These are phyloP conservation scores for Rousettus madagascariensis DNA, from an alignment of 2,797 vertebrate species.

Conservation along the genomic window DNA sequence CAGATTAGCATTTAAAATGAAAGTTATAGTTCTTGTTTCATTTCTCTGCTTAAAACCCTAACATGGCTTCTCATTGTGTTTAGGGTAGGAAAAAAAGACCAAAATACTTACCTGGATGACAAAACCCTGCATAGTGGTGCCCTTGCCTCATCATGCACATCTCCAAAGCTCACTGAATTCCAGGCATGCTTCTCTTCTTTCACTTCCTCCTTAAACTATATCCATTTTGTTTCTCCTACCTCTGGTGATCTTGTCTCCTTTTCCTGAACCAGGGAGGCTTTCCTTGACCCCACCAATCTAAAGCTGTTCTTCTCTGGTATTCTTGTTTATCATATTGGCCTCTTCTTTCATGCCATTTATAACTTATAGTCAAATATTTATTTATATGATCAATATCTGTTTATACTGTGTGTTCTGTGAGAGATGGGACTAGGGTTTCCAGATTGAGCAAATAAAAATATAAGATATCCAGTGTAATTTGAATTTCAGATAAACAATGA, in stretches of 20 bases:
- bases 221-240: background rate
- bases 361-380: background rate
- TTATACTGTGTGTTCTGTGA: background rate
- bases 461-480: background rate
- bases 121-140: background rate
- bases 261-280: background rate
- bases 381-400: background rate
- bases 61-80: background rate
- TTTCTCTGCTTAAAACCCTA: background rate
- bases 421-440: background rate
- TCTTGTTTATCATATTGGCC: background rate
- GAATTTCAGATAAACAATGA: background rate
- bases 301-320: background rate
- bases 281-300: background rate
- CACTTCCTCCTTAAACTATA: background rate
- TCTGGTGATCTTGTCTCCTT: background rate
- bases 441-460: background rate
- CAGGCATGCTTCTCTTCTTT: background rate
- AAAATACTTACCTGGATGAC: background rate
- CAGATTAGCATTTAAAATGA: background rate
- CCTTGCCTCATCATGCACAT: background rate
- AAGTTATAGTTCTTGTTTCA: background rate
- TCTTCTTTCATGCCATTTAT: background rate
- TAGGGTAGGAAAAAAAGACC: background rate
- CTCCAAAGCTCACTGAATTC: background rate